Percentiles rank a stretch among this genome's conserved stretches.
These are phyloP conservation scores for Cryptoblepharus egeriae DNA, from an alignment of 2,797 vertebrate genomes.

Conservation along the genomic window DNA sequence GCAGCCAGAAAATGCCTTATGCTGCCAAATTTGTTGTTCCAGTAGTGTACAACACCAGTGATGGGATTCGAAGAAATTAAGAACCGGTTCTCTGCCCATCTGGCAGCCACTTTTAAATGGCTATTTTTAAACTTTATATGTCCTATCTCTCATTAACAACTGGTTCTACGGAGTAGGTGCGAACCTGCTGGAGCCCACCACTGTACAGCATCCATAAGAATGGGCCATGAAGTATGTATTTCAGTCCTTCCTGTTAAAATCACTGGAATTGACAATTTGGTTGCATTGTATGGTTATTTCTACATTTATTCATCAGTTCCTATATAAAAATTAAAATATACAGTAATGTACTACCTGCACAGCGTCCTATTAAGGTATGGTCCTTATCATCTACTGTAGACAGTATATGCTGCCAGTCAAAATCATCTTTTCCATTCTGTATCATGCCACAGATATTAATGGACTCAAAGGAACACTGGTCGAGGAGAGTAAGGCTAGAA, in stretches of 20 bases:
- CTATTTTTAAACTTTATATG: too few species aligned
- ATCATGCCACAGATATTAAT: conserved; percentile 87
- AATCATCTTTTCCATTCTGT: conserved; percentile 77
- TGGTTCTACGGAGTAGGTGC: too few species aligned
- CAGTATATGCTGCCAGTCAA: conserved; percentile 77
- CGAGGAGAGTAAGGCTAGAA: conserved; percentile 81
- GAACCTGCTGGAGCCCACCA: too few species aligned
- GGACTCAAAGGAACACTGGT: conserved; percentile 85
- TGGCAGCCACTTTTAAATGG: too few species aligned
- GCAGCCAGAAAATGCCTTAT: too few species aligned
- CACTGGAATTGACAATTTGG: background rate
- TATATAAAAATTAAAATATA: background rate
- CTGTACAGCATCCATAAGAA: too few species aligned
- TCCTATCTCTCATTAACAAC: too few species aligned
- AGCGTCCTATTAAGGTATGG: conserved; percentile 81
- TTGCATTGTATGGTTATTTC: background rate
- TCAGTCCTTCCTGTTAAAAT: background rate
- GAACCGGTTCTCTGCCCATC: too few species aligned
- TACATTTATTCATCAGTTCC: background rate
- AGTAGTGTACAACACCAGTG: too few species aligned
- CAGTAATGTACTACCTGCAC: conserved; percentile 73
- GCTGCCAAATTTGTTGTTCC: too few species aligned
- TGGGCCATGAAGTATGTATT: too few species aligned
- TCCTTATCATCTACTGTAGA: conserved; percentile 70
- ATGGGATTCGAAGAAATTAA: too few species aligned